A percentile compares a stretch with the other conserved stretches of the same genome.
phyloP scores from a whole-genome alignment of 92 coral and sea anemone species.

The Parazoanthus swiftii region DNA sequence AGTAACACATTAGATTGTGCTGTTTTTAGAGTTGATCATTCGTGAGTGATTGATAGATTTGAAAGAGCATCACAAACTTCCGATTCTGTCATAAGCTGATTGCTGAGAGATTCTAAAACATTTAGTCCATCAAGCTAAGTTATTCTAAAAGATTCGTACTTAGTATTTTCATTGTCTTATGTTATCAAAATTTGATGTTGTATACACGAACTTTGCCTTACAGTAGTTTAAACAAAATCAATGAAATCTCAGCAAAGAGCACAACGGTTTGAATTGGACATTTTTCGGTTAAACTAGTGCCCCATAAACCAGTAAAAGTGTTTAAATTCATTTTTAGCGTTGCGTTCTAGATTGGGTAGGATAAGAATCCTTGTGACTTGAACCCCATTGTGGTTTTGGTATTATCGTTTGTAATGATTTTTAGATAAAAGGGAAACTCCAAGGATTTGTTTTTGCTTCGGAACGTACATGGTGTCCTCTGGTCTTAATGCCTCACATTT shows the following conservation, averaged over 20 bases:
- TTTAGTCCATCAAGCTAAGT: not conserved
- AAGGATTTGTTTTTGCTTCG: not conserved
- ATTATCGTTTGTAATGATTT: conserved; percentile 1
- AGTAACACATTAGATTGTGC: not conserved
- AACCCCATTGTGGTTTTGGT: conserved; percentile 13
- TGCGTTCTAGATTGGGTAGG: not conserved
- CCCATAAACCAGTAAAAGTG: not conserved
- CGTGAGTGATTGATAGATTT: not conserved
- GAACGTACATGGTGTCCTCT: not conserved
- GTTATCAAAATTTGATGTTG: not conserved
- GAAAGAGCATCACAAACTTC: not conserved
- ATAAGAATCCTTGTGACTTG: not conserved
- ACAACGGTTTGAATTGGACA: not conserved
- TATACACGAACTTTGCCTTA: not conserved
- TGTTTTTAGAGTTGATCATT: not conserved
- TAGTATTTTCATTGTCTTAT: not conserved
- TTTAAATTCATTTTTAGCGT: not conserved
- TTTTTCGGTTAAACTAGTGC: not conserved
- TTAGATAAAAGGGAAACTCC: not conserved
- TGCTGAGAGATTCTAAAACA: not conserved
- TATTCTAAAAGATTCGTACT: not conserved
- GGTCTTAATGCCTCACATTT: not conserved
- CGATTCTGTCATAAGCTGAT: not conserved
- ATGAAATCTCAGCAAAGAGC: not conserved
- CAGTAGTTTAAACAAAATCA: not conserved